Evolutionary conservation across 2,888 invertebrate genomes (phyloP).

Genomic region (Cotesia congregata): DNA sequence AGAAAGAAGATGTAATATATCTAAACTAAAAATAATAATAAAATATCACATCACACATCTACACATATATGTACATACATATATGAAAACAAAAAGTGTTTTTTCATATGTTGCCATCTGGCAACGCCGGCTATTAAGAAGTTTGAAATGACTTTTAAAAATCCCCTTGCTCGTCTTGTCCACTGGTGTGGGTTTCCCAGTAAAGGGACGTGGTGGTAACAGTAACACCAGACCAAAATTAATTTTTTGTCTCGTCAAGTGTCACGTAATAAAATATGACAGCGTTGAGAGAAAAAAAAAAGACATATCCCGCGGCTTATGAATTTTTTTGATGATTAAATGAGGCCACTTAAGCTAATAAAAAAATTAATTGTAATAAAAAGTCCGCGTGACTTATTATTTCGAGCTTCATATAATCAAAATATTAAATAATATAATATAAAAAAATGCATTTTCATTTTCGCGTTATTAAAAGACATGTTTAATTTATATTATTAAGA

Average conservation of each 20-base stretch:
- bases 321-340: not conserved
- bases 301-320: not conserved
- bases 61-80: conserved; percentile 2
- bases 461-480: not conserved
- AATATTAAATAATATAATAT: not conserved
- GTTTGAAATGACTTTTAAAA: conserved; percentile 1
- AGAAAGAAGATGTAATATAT: not conserved
- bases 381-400: not conserved
- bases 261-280: not conserved
- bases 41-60: not conserved
- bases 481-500: too few relatives aligned
- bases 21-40: conserved; percentile 3
- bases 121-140: not conserved
- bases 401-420: not conserved
- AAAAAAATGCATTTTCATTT: conserved; percentile 9
- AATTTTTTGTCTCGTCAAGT: conserved; percentile 1
- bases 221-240: not conserved
- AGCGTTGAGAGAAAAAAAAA: not conserved
- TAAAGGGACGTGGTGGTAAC: not conserved
- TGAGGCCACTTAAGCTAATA: not conserved
- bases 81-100: conserved; percentile 9
- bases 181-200: not conserved
- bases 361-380: not conserved
- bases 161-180: not conserved
- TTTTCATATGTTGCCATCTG: conserved; percentile 11